phyloP scores from a whole-genome alignment of 2,888 invertebrate species.

The Habrosyne pyritoides region DNA sequence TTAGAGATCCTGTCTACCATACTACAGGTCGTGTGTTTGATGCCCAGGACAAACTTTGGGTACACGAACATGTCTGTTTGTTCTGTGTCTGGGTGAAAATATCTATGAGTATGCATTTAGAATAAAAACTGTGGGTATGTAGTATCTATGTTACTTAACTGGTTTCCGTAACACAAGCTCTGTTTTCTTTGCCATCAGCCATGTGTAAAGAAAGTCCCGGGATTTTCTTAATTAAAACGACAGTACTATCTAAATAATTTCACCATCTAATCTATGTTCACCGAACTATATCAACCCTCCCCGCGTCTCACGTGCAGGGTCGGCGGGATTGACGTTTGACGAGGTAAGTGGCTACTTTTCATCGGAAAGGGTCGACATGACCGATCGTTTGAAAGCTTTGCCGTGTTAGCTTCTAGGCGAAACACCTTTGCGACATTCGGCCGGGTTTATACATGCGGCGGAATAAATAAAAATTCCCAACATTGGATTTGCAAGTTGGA shows the following conservation, averaged over 20 bases:
- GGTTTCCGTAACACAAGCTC: too few species aligned
- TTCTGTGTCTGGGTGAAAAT: too few species aligned
- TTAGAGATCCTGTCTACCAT: too few species aligned
- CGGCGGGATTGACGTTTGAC: slow-evolving; percentile 73
- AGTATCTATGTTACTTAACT: too few species aligned
- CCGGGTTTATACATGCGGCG: slow-evolving; percentile 25
- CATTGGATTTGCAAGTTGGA: not conserved
- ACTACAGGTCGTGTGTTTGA: too few species aligned
- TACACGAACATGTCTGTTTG: too few species aligned
- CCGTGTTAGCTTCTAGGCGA: slow-evolving; percentile 61
- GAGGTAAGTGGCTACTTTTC: slow-evolving; percentile 80
- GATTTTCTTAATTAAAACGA: not conserved
- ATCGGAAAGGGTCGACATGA: slow-evolving; percentile 71
- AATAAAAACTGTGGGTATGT: too few species aligned
- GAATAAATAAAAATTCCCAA: slow-evolving; percentile 9
- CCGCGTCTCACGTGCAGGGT: slow-evolving; percentile 25
- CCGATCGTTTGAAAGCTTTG: slow-evolving; percentile 79
- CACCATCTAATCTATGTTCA: slow-evolving; percentile 36
- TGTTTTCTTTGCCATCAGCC: too few species aligned
- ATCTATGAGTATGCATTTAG: too few species aligned
- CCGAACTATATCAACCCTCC: slow-evolving; percentile 32
- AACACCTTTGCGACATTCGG: slow-evolving; percentile 49
- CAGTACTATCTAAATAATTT: slow-evolving; percentile 19
- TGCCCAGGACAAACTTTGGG: too few species aligned
- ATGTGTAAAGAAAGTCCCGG: not conserved